These are phyloP conservation scores for rabbit (Oryctolagus cuniculus) DNA, from an alignment of 2,113 vertebrate species.

Conservation along the genomic window mOryCun1.1 NC_091441.1:96294501-96295000, in stretches of 20 bases:
- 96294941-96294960: neutral
- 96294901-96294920: neutral
- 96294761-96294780: neutral
- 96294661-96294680: neutral
- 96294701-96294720: neutral
- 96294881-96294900: neutral
- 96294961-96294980: neutral
- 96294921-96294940: neutral
- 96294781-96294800: neutral
- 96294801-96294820: neutral
- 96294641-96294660: neutral
- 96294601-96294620: neutral
- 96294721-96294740: neutral
- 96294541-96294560: neutral
- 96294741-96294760: neutral
- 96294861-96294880: neutral
- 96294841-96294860: neutral
- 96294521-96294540: neutral
- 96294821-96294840: neutral
- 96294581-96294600: constrained; percentile 11
- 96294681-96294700: neutral
- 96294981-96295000: neutral
- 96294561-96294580: neutral
- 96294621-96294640: neutral
- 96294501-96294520: neutral